Evolutionary conservation across 2,888 invertebrate genomes (phyloP), one percentile per base, ranked within the genome.

Genomic region (Notocelia uddmanniana): DNA sequence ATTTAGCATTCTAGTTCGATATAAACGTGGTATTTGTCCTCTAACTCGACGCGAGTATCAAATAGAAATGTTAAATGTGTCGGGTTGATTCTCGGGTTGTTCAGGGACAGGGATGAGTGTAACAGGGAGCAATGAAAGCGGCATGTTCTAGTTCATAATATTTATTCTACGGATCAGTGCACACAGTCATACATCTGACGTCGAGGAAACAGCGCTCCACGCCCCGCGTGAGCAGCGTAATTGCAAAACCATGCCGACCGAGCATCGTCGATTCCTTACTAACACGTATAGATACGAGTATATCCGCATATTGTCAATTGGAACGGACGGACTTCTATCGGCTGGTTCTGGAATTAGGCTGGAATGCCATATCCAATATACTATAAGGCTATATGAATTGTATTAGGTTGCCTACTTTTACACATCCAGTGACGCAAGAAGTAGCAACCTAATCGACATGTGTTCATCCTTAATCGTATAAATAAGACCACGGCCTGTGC

Each of bases 111-210:
- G 41, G 45, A 45, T 6, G 13, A n/a, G 45, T 45, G 8, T 37
- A 0, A 6, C 45, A n/a, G n/a, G 26, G 18, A n/a, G n/a, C 10
- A 41, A 52, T 54, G 54, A 52, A 64, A 64, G 23, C 1, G 10
- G 0, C 5, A 13, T 15, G 21, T 55, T 69, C 62, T 69, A 69
- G 54, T 54, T 69, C 62, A 55, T 62, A 55, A 62, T 69, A 55
- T 69, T 69, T 69, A 57, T 69, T 62, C 59, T 68, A 68, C 59
- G 50, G 34, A 64, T 54, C 52, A 54, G 58, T 50, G 50, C 68
- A 59, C 48, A 37, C 58, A n/a, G 37, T 1, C 59, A 50, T 11
- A 34, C 50, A 37, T 21, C 52, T 21, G 26, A 19, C 21, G 63
- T 52, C 52, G 0, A 10, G 52, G 63, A 34, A 52, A 21, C 21